Percentiles rank a stretch among this genome's conserved stretches.
Conservation (phyloP, 2,888 invertebrate species). For the Sinopyrophorus schimmeli region DNA sequence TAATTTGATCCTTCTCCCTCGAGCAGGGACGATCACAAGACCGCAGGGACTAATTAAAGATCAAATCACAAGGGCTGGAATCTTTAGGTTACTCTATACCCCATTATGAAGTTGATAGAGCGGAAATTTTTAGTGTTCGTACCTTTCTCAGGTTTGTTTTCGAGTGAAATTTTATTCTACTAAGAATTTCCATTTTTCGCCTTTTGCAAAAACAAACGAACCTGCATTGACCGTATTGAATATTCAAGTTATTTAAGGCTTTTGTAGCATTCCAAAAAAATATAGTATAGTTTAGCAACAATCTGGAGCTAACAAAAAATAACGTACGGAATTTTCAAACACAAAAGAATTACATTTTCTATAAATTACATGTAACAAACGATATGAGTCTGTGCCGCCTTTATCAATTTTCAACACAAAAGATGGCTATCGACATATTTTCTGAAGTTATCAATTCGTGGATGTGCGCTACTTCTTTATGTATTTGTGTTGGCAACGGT, state of each 20-base stretch:
- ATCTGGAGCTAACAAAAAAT: constrained; percentile 11
- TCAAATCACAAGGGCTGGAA: constrained; percentile 34
- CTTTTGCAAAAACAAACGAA: too few relatives aligned
- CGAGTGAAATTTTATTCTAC: too few relatives aligned
- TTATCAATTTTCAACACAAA: constrained; percentile 41
- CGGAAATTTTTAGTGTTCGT: constrained; percentile 12
- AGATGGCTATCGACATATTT: constrained; percentile 39
- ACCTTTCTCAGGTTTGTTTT: not conserved
- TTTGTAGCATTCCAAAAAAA: too few relatives aligned
- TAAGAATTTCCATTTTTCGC: too few relatives aligned
- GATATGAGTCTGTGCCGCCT: constrained; percentile 39
- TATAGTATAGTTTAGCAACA: too few relatives aligned
- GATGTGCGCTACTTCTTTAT: constrained; percentile 42
- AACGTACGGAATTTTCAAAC: constrained; percentile 12
- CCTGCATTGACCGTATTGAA: too few relatives aligned
- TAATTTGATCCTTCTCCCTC: constrained; percentile 29
- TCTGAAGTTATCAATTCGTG: constrained; percentile 39
- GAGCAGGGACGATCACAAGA: constrained; percentile 23
- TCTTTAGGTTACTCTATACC: constrained; percentile 34
- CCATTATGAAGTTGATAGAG: constrained; percentile 17
- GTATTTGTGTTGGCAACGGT: constrained; percentile 45
- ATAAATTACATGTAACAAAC: constrained; percentile 38
- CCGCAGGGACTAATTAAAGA: constrained; percentile 36
- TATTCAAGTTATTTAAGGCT: too few relatives aligned
- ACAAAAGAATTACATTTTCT: constrained; percentile 36